Evolutionary conservation across 2,888 invertebrate genomes (phyloP).

Genomic region (Andrena praecox): DNA sequence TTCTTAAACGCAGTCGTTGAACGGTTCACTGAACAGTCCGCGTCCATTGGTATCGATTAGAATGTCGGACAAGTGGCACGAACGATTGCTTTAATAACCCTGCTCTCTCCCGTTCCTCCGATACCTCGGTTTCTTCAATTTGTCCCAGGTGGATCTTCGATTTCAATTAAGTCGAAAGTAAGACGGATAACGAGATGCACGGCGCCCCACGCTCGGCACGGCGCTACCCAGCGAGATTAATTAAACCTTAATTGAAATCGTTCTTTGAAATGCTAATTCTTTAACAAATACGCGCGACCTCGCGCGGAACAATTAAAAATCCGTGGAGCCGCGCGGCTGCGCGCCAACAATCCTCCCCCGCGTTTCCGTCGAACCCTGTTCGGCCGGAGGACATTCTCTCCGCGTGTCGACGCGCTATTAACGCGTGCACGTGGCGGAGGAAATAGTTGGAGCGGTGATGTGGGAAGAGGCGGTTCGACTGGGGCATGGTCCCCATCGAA

Average conservation of each 20-base stretch:
- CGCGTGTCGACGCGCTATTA: constrained; percentile 18
- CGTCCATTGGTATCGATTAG: not conserved
- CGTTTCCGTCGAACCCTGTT: not conserved
- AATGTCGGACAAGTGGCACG: not conserved
- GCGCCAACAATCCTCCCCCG: not conserved
- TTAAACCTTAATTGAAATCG: constrained; percentile 84
- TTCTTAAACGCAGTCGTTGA: not conserved
- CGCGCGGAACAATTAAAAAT: constrained; percentile 76
- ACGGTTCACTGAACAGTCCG: not conserved
- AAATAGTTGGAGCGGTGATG: constrained; percentile 12
- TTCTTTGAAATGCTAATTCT: constrained; percentile 85
- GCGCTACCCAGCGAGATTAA: constrained; percentile 82
- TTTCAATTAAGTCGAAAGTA: constrained; percentile 84
- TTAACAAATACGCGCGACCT: constrained; percentile 81
- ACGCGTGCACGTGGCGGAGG: constrained; percentile 13
- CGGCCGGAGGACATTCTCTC: not conserved
- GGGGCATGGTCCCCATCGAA: not conserved
- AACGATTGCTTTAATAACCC: constrained; percentile 28
- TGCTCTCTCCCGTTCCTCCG: not conserved
- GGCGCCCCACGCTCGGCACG: constrained; percentile 29
- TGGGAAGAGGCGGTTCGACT: not conserved
- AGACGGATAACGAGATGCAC: constrained; percentile 79
- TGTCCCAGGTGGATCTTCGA: constrained; percentile 68
- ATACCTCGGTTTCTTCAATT: constrained; percentile 25
- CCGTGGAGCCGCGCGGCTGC: constrained; percentile 29